Conservation (phyloP, 2,113 vertebrate genomes). For the Dinomys branickii region DNA sequence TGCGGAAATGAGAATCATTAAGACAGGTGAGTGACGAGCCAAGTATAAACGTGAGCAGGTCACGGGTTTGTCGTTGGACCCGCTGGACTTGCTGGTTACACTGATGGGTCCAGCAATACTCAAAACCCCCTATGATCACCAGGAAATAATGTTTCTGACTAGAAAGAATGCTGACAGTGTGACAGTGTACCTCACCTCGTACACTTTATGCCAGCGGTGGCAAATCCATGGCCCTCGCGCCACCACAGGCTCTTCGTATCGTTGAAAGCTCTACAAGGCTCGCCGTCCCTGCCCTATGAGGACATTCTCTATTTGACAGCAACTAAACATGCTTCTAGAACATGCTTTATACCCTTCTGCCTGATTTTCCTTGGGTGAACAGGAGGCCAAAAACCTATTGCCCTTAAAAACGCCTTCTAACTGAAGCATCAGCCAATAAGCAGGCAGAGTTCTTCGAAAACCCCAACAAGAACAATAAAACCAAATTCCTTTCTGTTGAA, state of each 20-base stretch:
- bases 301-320: neutral
- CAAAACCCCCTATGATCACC: neutral
- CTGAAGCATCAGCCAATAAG: neutral
- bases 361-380: neutral
- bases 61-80: neutral
- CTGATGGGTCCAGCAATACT: neutral
- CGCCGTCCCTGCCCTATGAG: neutral
- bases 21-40: no score
- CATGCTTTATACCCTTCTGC: neutral
- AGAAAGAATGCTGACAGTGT: neutral
- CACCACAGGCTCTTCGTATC: neutral
- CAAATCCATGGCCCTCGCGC: neutral
- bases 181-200: neutral
- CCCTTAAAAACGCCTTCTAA: neutral
- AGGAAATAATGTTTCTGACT: neutral
- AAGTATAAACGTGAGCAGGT: neutral
- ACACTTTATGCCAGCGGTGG: neutral
- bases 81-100: no score
- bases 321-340: neutral
- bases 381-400: neutral
- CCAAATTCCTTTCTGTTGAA: neutral
- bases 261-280: neutral
- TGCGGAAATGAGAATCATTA: neutral
- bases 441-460: neutral
- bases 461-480: conserved; percentile 14